Base-by-base conservation (phyloP, 2,797 vertebrate genomes). In the Potorous gilbertii region DNA sequence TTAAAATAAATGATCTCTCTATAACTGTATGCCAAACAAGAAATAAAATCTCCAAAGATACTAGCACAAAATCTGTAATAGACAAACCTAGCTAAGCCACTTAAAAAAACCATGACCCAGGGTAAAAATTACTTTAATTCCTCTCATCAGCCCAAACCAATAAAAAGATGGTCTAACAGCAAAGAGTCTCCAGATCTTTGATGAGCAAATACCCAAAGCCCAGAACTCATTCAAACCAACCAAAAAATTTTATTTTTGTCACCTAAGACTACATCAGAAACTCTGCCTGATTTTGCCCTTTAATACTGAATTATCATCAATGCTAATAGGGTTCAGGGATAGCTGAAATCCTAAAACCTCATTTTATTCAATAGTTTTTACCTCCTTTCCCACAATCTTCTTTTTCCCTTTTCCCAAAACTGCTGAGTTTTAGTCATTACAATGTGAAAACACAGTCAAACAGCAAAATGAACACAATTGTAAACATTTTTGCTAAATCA, bases 341-440 rank as follows among this genome's bases (percentile, higher is more conserved):
- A 50, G 92, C 54, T 92, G 34, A 54, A 14, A 1, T 50, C 56
- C 91, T 93, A 59, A 56, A 94, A 54, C 18, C 87, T 93, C 62
- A 74, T 24, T 28, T 54, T 9, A 57, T 31, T 18, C 24, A 46
- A 50, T 18, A 46, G 24, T 27, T 87, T 46, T 24, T 87, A 40
- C 10, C 46, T 92, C 89, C 21, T 54, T 14, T 55, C 54, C 52
- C 93, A 92, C 1, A 10, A 93, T n/a, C 66, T 94, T 92, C 90
- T 91, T 92, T 90, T 62, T 91, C 66, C 50, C 92, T 91, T 93
- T 90, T 81, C 91, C 66, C 34, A 94, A 92, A 95, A 89, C 29
- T 74, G 46, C n/a, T 54, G 46, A 57, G 54, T 56, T 92, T 90
- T 59, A 57, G 31, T 8, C 56, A 57, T 94, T 93, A 90, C 90